Conservation (phyloP, 2,797 vertebrate genomes). For the Rhyacichthys aspro region DNA sequence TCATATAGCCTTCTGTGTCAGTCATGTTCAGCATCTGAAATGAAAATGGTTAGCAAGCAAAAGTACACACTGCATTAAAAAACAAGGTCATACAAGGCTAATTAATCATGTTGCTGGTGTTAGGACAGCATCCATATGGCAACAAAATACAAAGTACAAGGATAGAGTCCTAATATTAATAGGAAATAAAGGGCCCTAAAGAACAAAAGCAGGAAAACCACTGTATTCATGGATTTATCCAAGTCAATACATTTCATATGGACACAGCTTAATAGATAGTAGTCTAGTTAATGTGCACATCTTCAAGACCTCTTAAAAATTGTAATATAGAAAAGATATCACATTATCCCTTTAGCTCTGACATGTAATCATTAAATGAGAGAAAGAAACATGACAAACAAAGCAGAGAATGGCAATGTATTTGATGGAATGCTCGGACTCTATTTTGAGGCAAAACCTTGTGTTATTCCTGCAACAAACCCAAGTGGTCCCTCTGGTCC, state of each 20-base stretch:
- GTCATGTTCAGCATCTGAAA: too few species aligned
- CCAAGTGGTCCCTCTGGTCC: constrained; percentile 66
- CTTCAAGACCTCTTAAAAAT: constrained; percentile 38
- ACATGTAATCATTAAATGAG: not conserved
- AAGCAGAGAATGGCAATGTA: constrained; percentile 22
- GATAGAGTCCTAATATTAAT: constrained; percentile 47
- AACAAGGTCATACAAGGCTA: constrained; percentile 44
- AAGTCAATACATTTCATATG: too few species aligned
- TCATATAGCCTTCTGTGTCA: too few species aligned
- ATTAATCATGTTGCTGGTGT: constrained; percentile 40
- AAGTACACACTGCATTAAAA: constrained; percentile 13
- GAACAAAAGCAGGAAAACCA: constrained; percentile 13
- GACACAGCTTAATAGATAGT: constrained; percentile 23
- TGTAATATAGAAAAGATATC: constrained; percentile 34
- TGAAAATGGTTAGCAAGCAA: too few species aligned
- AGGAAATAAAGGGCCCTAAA: constrained; percentile 30
- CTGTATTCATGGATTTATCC: too few species aligned
- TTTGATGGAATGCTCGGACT: constrained; percentile 42
- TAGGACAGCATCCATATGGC: constrained; percentile 42
- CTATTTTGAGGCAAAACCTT: constrained; percentile 36
- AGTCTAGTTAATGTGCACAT: constrained; percentile 66
- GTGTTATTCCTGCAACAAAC: constrained; percentile 59
- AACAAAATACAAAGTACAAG: constrained; percentile 24
- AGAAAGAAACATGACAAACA: constrained; percentile 13
- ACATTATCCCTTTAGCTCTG: too few species aligned